phyloP scores from a whole-genome alignment of 2,797 vertebrate genomes.

The Dipus sagitta region DNA sequence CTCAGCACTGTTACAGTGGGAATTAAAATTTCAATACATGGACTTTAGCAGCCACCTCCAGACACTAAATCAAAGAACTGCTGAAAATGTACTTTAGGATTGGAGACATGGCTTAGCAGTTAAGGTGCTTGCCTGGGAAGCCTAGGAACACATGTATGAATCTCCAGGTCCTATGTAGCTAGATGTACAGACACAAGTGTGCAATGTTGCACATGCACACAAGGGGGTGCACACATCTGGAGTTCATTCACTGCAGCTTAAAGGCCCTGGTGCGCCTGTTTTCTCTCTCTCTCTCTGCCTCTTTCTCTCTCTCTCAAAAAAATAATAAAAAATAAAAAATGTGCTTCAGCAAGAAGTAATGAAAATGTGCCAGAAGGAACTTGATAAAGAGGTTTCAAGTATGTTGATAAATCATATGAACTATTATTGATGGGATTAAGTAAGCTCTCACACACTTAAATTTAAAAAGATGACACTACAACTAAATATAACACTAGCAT shows the following conservation, averaged over 20 bases:
- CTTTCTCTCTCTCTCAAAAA: too few relatives aligned
- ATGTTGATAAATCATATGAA: not conserved
- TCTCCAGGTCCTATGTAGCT: too few relatives aligned
- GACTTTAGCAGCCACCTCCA: not conserved
- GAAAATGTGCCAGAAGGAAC: not conserved
- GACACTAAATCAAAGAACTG: not conserved
- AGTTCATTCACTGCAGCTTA: too few relatives aligned
- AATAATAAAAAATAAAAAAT: not conserved
- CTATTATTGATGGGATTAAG: not conserved
- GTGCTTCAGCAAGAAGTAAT: constrained; percentile 29
- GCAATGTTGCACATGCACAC: too few relatives aligned
- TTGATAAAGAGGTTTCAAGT: constrained; percentile 2
- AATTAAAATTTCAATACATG: not conserved
- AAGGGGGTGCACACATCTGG: too few relatives aligned
- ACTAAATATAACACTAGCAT: not conserved
- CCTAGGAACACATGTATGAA: too few relatives aligned
- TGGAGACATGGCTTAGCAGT: too few relatives aligned
- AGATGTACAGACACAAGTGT: too few relatives aligned
- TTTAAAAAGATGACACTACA: not conserved
- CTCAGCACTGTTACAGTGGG: not conserved
- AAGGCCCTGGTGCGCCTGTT: too few relatives aligned
- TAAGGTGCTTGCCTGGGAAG: too few relatives aligned
- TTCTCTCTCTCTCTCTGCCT: too few relatives aligned
- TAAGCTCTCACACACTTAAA: not conserved
- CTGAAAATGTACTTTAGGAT: not conserved